These are phyloP conservation scores for Pogonocichla stellata DNA, from an alignment of 2,113 vertebrate species.

Conservation along the genomic window DNA sequence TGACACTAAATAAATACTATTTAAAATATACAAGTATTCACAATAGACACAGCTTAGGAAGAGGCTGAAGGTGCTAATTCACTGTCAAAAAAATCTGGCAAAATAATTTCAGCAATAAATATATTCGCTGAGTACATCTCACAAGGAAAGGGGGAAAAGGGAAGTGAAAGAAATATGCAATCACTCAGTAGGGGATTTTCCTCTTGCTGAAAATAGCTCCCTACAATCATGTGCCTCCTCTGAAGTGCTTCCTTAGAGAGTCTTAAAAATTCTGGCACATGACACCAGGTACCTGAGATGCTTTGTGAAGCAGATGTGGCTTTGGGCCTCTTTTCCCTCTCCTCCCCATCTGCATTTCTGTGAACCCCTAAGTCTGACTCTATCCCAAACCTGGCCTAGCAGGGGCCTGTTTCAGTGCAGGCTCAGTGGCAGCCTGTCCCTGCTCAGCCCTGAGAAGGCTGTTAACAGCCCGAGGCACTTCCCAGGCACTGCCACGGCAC, in stretches of 20 bases:
- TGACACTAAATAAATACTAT: background rate
- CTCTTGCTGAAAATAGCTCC: background rate
- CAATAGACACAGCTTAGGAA: background rate
- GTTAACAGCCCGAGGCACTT: background rate
- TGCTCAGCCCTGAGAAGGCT: background rate
- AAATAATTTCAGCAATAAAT: background rate
- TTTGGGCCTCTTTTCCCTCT: background rate
- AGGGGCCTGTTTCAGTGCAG: background rate
- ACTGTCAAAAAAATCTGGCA: background rate
- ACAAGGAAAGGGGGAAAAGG: background rate
- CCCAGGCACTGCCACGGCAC: background rate
- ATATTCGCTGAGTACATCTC: background rate
- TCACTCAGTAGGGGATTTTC: background rate
- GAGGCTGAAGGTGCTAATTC: background rate
- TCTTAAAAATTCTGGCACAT: background rate
- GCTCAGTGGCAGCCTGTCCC: background rate
- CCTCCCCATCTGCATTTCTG: background rate
- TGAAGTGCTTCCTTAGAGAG: background rate
- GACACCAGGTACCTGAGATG: background rate
- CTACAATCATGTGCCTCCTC: background rate
- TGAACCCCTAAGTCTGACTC: background rate
- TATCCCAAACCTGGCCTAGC: rapidly evolving
- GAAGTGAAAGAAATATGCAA: background rate
- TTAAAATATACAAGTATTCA: background rate
- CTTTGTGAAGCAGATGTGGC: background rate